Evolutionary conservation across 2,888 invertebrate genomes (phyloP).

Genomic region (Choristoneura rosaceana): DNA sequence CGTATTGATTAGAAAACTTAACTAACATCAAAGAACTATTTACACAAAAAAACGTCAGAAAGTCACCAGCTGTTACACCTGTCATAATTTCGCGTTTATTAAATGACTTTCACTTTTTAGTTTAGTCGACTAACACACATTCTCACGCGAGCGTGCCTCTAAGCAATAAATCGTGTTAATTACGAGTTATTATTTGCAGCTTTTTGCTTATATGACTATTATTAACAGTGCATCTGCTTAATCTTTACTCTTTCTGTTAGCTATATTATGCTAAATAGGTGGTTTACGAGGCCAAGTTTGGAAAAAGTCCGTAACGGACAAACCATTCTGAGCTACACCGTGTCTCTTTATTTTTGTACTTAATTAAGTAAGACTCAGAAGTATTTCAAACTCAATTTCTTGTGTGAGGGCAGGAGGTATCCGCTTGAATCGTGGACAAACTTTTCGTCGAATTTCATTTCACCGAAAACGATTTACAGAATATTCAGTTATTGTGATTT

Average conservation of each 20-base stretch:
- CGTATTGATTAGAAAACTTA: background rate
- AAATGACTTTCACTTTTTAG: conserved; percentile 32
- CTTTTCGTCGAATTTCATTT: no score
- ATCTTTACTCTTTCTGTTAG: background rate
- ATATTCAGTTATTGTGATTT: no score
- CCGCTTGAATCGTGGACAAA: no score
- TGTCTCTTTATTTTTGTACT: no score
- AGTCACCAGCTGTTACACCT: conserved; percentile 3
- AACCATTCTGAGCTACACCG: no score
- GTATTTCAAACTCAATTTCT: no score
- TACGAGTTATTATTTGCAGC: background rate
- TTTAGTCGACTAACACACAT: conserved; percentile 37
- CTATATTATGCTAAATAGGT: no score
- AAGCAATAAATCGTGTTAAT: conserved; percentile 3
- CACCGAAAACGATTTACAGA: no score
- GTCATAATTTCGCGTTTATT: conserved; percentile 15
- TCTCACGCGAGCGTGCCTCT: conserved; percentile 12
- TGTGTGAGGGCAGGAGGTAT: no score
- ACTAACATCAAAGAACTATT: background rate
- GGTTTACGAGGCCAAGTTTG: background rate
- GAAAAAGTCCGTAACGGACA: background rate
- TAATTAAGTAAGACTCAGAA: no score
- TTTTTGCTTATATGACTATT: background rate
- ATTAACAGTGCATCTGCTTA: background rate
- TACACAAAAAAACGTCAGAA: conserved; percentile 20